These are phyloP conservation scores for Bruchidius siliquastri DNA, from an alignment of 2,888 invertebrate genomes.

Conservation along the genomic window DNA sequence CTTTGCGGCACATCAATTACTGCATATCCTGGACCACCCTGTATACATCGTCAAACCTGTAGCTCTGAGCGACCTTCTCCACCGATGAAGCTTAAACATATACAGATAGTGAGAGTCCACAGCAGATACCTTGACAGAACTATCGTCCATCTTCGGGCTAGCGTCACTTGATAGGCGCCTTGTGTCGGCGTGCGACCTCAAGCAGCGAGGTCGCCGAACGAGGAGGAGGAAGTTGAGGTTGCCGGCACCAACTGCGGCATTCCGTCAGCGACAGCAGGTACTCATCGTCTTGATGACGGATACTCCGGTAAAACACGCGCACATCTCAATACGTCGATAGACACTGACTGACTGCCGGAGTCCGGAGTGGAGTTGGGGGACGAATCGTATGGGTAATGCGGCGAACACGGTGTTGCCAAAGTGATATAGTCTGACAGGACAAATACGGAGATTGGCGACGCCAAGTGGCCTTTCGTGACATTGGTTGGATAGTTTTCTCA, in stretches of 20 bases:
- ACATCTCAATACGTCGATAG: neutral
- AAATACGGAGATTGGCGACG: too few species aligned
- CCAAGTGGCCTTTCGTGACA: too few species aligned
- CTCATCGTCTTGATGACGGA: neutral
- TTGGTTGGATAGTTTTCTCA: too few species aligned
- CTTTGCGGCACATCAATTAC: too few species aligned
- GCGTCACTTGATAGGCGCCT: too few species aligned
- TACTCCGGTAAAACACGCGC: neutral
- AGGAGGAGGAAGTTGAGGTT: neutral
- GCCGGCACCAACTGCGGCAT: neutral
- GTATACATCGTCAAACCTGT: neutral
- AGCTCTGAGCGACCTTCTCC: neutral
- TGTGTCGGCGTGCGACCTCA: neutral
- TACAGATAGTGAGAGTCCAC: neutral
- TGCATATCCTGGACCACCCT: too few species aligned
- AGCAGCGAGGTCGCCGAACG: neutral
- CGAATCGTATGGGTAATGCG: neutral
- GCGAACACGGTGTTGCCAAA: neutral
- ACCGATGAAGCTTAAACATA: neutral
- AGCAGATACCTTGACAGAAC: neutral
- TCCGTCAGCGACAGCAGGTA: neutral
- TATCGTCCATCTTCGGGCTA: neutral
- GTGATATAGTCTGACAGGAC: too few species aligned
- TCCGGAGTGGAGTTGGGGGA: neutral
- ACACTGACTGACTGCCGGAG: neutral